Conservation (phyloP, 2,888 invertebrate species). For the Cepaea hortensis region DNA sequence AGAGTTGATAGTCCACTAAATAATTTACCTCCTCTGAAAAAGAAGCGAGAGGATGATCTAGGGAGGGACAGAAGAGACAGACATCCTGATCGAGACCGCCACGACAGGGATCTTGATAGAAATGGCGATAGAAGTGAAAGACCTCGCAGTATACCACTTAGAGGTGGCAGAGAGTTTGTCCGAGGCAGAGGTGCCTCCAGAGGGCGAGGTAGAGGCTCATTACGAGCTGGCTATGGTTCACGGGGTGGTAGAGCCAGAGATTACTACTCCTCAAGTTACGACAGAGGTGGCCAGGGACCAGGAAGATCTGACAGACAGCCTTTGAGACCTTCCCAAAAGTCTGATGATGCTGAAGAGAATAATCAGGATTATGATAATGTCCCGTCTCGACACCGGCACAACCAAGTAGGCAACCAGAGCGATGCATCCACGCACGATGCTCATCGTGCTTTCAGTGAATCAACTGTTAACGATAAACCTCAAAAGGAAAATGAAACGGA, state of each 20-base stretch:
- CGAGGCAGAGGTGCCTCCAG: slow-evolving; percentile 70
- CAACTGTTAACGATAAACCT: slow-evolving; percentile 22
- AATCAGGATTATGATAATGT: slow-evolving; percentile 50
- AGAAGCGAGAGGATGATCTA: slow-evolving; percentile 65
- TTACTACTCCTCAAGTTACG: slow-evolving; percentile 49
- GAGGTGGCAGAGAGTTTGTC: slow-evolving; percentile 69
- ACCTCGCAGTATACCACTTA: slow-evolving; percentile 60
- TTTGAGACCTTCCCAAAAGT: slow-evolving; percentile 18
- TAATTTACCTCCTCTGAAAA: slow-evolving; percentile 66
- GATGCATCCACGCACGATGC: slow-evolving; percentile 71
- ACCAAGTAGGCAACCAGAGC: slow-evolving; percentile 64
- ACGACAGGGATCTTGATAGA: slow-evolving; percentile 42
- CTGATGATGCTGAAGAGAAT: slow-evolving; percentile 50
- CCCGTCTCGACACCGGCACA: slow-evolving; percentile 21
- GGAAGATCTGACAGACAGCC: slow-evolving; percentile 38
- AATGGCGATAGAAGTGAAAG: slow-evolving; percentile 41
- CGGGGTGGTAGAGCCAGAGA: slow-evolving; percentile 54
- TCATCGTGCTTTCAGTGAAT: slow-evolving; percentile 68
- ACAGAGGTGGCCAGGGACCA: slow-evolving; percentile 48
- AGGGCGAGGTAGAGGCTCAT: slow-evolving; percentile 55
- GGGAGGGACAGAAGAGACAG: slow-evolving; percentile 51
- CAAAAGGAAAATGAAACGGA: slow-evolving; percentile 53
- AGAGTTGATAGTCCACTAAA: slow-evolving; percentile 56
- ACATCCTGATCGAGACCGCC: slow-evolving; percentile 53
- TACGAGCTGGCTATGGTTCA: slow-evolving; percentile 47